Evolutionary conservation across 2,888 invertebrate genomes (phyloP).

Genomic region (Drosophila crucigera): DNA sequence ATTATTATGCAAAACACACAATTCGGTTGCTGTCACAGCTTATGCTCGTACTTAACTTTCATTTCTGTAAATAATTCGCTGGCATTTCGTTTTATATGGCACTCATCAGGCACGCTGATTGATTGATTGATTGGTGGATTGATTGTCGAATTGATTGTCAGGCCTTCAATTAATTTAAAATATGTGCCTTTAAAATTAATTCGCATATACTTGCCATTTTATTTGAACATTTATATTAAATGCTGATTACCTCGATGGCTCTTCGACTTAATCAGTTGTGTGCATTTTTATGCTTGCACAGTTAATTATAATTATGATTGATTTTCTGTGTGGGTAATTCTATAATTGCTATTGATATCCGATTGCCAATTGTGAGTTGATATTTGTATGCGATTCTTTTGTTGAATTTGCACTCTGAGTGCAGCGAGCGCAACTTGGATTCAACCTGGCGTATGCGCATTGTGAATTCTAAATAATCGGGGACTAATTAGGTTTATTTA

Average conservation of each 20-base stretch:
- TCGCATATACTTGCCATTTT: neutral
- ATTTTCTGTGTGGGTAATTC: slow-evolving; percentile 18
- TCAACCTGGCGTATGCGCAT: neutral
- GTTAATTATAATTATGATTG: slow-evolving; percentile 53
- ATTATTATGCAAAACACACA: slow-evolving; percentile 74
- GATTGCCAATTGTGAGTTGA: slow-evolving; percentile 21
- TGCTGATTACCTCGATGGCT: slow-evolving; percentile 6
- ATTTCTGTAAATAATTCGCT: slow-evolving; percentile 50
- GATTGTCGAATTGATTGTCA: slow-evolving; percentile 2
- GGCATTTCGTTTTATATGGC: slow-evolving; percentile 37
- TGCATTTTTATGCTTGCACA: slow-evolving; percentile 14
- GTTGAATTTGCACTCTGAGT: neutral
- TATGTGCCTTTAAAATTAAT: slow-evolving; percentile 17
- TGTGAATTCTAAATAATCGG: neutral
- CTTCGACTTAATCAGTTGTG: neutral
- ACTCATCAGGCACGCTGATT: slow-evolving; percentile 64
- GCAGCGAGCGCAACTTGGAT: neutral
- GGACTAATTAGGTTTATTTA: neutral
- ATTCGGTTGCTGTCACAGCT: slow-evolving; percentile 16
- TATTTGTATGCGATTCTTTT: slow-evolving; percentile 23
- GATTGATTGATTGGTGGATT: slow-evolving; percentile 51
- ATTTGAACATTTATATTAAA: slow-evolving; percentile 19
- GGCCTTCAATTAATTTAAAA: slow-evolving; percentile 59
- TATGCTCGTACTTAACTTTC: slow-evolving; percentile 19
- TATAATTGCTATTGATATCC: slow-evolving; percentile 14